Evolutionary conservation across 2,113 vertebrate genomes (phyloP).

Genomic region (Sialia sialis): DNA sequence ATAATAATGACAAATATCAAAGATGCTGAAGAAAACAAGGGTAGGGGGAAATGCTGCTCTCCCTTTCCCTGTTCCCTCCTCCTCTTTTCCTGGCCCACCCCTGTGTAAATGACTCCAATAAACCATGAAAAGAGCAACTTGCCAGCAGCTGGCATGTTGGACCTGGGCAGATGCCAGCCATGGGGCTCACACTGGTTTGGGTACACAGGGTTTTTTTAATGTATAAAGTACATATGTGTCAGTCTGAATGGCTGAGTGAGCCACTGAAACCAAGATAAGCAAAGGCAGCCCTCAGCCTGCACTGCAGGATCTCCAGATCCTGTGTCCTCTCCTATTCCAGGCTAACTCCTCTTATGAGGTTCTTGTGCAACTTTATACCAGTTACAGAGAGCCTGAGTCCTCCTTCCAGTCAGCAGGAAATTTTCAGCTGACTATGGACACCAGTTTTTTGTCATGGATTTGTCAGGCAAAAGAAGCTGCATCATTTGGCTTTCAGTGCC

Average conservation of each 20-base stretch:
- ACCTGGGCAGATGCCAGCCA: neutral
- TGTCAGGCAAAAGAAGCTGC: neutral
- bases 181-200: neutral
- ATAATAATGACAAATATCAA: slow-evolving; percentile 20
- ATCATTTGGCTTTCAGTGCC: neutral
- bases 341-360: neutral
- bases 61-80: neutral
- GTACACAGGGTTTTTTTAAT: neutral
- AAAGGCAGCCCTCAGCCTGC: neutral
- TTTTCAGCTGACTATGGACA: neutral
- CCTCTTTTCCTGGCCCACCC: neutral
- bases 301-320: neutral
- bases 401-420: neutral
- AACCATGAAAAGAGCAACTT: slow-evolving; percentile 22
- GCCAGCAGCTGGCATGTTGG: neutral
- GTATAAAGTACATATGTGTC: neutral
- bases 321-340: neutral
- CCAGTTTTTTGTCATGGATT: neutral
- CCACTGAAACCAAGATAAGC: slow-evolving; percentile 13
- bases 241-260: neutral
- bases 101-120: neutral
- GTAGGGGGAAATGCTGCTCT: neutral
- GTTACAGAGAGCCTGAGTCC: neutral
- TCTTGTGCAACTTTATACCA: neutral
- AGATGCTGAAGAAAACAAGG: neutral